Conservation (phyloP, 2,797 vertebrate genomes). For the Catostomus latipinnis region DNA sequence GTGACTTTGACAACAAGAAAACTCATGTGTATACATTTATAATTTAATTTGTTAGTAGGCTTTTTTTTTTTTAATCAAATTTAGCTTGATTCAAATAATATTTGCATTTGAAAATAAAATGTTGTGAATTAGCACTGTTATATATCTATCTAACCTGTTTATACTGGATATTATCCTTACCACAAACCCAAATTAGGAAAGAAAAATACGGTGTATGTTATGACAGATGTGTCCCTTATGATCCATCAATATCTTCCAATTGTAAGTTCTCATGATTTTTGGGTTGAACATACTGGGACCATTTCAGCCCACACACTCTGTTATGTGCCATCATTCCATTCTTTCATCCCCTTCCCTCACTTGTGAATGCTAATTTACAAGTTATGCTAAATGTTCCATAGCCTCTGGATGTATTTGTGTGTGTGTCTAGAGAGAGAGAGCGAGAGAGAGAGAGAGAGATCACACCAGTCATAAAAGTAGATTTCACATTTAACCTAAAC, state of each 20-base stretch:
- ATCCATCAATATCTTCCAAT: slow-evolving; percentile 12
- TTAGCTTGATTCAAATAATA: no score
- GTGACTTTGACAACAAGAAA: no score
- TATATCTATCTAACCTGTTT: no score
- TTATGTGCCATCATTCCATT: slow-evolving; percentile 18
- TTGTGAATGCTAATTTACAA: slow-evolving; percentile 58
- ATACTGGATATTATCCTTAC: no score
- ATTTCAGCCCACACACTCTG: slow-evolving; percentile 47
- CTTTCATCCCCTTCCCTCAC: slow-evolving; percentile 44
- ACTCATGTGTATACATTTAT: no score
- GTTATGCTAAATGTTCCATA: slow-evolving; percentile 25
- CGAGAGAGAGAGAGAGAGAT: neutral
- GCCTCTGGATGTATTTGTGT: slow-evolving; percentile 32
- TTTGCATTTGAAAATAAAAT: no score
- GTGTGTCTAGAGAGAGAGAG: neutral
- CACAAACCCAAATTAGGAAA: neutral
- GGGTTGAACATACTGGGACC: slow-evolving; percentile 29
- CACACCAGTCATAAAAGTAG: neutral
- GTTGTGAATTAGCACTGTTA: no score
- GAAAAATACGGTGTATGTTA: slow-evolving; percentile 3
- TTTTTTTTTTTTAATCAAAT: no score
- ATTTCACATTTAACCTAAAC: no score
- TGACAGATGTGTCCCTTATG: slow-evolving; percentile 33
- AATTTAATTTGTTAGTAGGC: no score
- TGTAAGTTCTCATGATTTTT: slow-evolving; percentile 19